Conservation (phyloP, 1,140 invertebrate species). For the Melanaphis sacchari region DNA sequence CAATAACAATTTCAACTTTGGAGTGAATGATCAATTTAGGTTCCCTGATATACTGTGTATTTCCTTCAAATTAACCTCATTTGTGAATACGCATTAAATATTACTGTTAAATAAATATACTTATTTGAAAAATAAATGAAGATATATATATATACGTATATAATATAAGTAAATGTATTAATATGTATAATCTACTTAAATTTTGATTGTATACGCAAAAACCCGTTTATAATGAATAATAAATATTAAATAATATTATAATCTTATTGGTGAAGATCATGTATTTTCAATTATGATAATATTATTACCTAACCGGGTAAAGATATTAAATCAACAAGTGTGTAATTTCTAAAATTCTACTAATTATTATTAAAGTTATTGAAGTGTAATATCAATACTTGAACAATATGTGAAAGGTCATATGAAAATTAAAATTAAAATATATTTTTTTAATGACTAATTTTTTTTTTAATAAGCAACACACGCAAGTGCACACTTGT, state of each 20-base stretch:
- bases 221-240: neutral
- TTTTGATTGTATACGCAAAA: neutral
- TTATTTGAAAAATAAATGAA: neutral
- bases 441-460: neutral
- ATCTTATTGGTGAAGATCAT: neutral
- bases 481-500: neutral
- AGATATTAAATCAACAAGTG: neutral
- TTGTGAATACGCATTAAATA: neutral
- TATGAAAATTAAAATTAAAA: neutral
- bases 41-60: neutral
- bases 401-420: neutral
- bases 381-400: neutral
- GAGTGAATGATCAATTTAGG: neutral
- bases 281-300: neutral
- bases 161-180: neutral
- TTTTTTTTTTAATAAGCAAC: neutral
- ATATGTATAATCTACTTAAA: neutral
- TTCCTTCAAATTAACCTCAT: neutral
- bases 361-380: neutral
- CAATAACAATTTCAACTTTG: neutral
- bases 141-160: no score
- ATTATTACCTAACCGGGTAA: neutral
- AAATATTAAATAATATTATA: neutral
- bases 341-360: neutral
- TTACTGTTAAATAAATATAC: neutral